A percentile compares a stretch with the other conserved stretches of the same genome.
These are phyloP conservation scores for Hyperopisus bebe DNA, from an alignment of 2,113 vertebrate genomes.

Conservation along the genomic window DNA sequence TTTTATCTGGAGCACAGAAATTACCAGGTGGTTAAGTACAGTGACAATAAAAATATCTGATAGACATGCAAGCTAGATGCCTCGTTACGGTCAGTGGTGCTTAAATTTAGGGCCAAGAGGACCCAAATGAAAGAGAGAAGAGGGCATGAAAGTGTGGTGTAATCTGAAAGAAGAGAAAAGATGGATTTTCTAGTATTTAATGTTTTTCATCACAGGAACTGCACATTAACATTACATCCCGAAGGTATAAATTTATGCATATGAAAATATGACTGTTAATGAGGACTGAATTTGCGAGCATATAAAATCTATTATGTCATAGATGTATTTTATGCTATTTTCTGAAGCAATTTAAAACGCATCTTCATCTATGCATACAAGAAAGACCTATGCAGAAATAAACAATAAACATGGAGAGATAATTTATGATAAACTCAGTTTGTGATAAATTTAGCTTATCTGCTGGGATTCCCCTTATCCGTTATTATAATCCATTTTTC, in stretches of 20 bases:
- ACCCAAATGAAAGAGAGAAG: neutral
- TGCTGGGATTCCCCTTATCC: neutral
- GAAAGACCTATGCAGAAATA: neutral
- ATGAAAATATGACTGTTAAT: neutral
- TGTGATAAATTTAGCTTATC: neutral
- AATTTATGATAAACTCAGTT: neutral
- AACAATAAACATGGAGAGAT: neutral
- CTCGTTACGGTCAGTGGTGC: neutral
- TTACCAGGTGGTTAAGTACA: neutral
- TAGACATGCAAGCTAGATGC: neutral
- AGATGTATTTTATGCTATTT: neutral
- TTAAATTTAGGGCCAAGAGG: neutral
- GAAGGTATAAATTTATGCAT: neutral
- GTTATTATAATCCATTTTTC: neutral
- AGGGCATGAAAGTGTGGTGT: neutral
- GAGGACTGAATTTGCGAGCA: neutral
- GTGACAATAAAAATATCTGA: neutral
- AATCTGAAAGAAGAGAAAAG: neutral
- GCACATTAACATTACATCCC: neutral
- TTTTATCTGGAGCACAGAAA: neutral
- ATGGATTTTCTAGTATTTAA: neutral
- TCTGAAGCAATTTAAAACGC: conserved; percentile 5
- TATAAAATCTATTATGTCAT: neutral
- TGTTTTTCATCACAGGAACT: neutral
- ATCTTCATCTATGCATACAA: neutral